Evolutionary conservation across 2,797 vertebrate genomes (phyloP).

Genomic region (Macropodus opercularis): DNA sequence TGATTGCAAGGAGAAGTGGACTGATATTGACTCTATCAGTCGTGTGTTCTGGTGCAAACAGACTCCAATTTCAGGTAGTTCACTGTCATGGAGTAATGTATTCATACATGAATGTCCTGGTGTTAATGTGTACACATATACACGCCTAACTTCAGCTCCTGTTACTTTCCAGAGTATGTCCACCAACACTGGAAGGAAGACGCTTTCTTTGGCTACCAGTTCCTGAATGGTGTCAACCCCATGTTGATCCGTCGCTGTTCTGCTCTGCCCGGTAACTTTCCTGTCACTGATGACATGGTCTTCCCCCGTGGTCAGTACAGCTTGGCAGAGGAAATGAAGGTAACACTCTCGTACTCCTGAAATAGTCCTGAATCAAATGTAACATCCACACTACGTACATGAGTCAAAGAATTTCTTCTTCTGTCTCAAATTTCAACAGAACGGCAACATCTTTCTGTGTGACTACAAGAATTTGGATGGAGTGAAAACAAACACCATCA

Average conservation of each 20-base stretch:
- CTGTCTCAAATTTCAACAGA: slow-evolving; percentile 58
- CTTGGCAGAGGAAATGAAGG: slow-evolving; percentile 63
- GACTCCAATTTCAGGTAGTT: slow-evolving; percentile 50
- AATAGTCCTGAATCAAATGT: not conserved
- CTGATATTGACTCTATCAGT: slow-evolving; percentile 20
- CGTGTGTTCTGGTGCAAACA: slow-evolving; percentile 51
- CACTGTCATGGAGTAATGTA: not conserved
- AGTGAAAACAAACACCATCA: slow-evolving; percentile 61
- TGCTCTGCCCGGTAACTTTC: slow-evolving; percentile 57
- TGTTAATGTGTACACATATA: not conserved
- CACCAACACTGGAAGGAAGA: slow-evolving; percentile 69
- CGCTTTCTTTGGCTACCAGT: slow-evolving; percentile 72
- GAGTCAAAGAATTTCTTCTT: not conserved
- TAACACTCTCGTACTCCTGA: slow-evolving; percentile 7
- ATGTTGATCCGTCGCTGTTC: slow-evolving; percentile 61
- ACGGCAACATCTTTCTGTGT: slow-evolving; percentile 81
- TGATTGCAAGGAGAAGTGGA: slow-evolving; percentile 20
- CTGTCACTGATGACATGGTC: slow-evolving; percentile 58
- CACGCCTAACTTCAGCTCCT: not conserved
- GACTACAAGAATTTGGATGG: slow-evolving; percentile 78
- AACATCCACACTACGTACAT: not conserved
- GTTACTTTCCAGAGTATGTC: slow-evolving; percentile 53
- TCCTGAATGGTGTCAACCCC: slow-evolving; percentile 72
- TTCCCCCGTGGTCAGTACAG: not conserved
- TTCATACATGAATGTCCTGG: too few species aligned